Evolutionary conservation across 2,888 invertebrate genomes (phyloP).

Genomic region (Chrysotoxum bicinctum): DNA sequence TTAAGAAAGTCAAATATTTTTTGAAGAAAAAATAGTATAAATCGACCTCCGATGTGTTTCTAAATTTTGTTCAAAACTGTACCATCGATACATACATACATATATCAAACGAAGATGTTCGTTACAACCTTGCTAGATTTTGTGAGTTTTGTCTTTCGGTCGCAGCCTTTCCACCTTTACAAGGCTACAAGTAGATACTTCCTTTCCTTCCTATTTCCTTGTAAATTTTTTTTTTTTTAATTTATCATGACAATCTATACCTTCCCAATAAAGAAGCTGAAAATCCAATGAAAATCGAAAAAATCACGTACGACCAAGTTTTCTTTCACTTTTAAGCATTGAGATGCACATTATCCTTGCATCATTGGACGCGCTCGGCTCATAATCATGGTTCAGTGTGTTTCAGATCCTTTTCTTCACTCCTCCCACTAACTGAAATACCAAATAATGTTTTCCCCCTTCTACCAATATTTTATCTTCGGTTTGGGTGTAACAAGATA

Average conservation of each 20-base stretch:
- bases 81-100: too few species aligned
- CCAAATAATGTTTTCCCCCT: background rate
- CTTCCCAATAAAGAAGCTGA: background rate
- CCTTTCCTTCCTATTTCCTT: constrained; percentile 25
- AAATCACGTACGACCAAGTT: constrained; percentile 58
- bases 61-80: too few species aligned
- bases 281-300: constrained; percentile 36
- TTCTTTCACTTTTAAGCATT: constrained; percentile 64
- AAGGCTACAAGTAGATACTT: constrained; percentile 7
- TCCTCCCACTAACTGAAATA: constrained; percentile 1
- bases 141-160: background rate
- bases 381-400: constrained; percentile 17
- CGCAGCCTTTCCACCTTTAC: background rate
- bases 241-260: background rate
- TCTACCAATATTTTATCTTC: constrained; percentile 7
- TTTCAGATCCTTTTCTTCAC: background rate
- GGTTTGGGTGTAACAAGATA: constrained; percentile 45
- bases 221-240: background rate
- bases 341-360: constrained; percentile 69
- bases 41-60: too few species aligned
- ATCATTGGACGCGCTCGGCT: constrained; percentile 26
- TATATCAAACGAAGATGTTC: too few species aligned
- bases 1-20: too few species aligned
- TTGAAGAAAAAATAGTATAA: too few species aligned
- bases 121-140: too few species aligned